Base-by-base conservation (phyloP, 2,888 invertebrate genomes). In the Agrotis segetum region DNA sequence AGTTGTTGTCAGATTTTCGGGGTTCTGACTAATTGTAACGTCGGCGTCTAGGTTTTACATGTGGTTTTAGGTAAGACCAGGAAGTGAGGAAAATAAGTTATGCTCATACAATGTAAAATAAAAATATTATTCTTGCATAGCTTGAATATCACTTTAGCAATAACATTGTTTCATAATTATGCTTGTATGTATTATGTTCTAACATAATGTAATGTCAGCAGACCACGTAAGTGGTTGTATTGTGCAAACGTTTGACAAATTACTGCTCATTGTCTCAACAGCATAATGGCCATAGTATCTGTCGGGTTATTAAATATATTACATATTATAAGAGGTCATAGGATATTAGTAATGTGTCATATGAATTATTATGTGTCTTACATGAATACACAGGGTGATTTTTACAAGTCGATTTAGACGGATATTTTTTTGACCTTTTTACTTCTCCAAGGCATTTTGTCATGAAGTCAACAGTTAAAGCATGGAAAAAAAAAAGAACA, bases 191-290 rank as follows among this genome's bases (percentile, higher is more conserved):
- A 40, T 40, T 40, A 40, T 40, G 11, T 40, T 40, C 40, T 40
- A 40, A 40, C 40, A 40, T 40, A 40, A 40, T 40, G 40, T 40
- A 40, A 40, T 40, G 40, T 40, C 40, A 40, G 40, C 11, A 11
- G 40, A 40, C 40, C 40, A 40, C 9, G 40, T 67, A 40, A 61
- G 72, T 56, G 49, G 49, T 40, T 40, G 24, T 64, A 62, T 66
- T 74, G 62, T 80, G 40, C 19, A 40, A 74, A 63, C 62, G 34
- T 49, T 53, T 56, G 68, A 68, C 60, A 67, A 52, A 67, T 75
- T 50, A 47, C 75, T 60, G 65, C 24, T 47, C 49, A 50, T 60
- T 75, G 47, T 64, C 13, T 21, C 49, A 16, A 17, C 13, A 46
- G 40, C 16, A n/a, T 24, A 77, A 69, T 47, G 24, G 16, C 6